phyloP scores from a whole-genome alignment of 2,888 invertebrate species.

The Tholera decimalis region DNA sequence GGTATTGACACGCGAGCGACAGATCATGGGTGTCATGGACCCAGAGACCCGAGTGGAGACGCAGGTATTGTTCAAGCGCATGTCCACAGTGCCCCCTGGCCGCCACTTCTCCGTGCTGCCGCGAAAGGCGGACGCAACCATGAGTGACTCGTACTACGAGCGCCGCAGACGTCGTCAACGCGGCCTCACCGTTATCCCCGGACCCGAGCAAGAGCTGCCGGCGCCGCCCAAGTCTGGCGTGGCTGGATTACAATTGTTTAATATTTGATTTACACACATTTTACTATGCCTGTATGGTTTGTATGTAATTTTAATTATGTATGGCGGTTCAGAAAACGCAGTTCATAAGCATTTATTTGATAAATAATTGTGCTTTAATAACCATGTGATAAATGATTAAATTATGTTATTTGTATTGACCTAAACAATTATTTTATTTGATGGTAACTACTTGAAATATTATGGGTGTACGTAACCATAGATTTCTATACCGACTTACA shows the following conservation, averaged over 20 bases:
- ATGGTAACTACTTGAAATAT: not conserved
- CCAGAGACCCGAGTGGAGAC: slow-evolving; percentile 79
- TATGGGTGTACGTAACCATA: too few species aligned
- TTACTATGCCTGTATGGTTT: slow-evolving; percentile 5
- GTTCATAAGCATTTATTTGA: not conserved
- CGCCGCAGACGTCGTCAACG: slow-evolving; percentile 80
- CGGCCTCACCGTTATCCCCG: slow-evolving; percentile 84
- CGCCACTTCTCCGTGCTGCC: slow-evolving; percentile 84
- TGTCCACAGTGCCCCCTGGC: slow-evolving; percentile 83
- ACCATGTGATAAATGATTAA: not conserved
- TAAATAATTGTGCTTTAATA: not conserved
- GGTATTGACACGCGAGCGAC: slow-evolving; percentile 79
- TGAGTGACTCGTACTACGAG: slow-evolving; percentile 71
- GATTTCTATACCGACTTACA: too few species aligned
- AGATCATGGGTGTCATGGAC: slow-evolving; percentile 81
- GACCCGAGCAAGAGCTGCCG: slow-evolving; percentile 78
- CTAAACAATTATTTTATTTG: not conserved
- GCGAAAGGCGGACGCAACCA: slow-evolving; percentile 67
- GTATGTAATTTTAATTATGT: not conserved
- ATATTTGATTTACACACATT: slow-evolving; percentile 70
- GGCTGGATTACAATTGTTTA: slow-evolving; percentile 83
- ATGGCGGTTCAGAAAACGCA: slow-evolving; percentile 4
- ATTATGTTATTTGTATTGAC: not conserved
- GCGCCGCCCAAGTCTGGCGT: slow-evolving; percentile 77
- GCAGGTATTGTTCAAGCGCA: slow-evolving; percentile 83